Evolutionary conservation across 2,888 invertebrate species (phyloP).

Genomic region (Auanema freiburgensis): DNA sequence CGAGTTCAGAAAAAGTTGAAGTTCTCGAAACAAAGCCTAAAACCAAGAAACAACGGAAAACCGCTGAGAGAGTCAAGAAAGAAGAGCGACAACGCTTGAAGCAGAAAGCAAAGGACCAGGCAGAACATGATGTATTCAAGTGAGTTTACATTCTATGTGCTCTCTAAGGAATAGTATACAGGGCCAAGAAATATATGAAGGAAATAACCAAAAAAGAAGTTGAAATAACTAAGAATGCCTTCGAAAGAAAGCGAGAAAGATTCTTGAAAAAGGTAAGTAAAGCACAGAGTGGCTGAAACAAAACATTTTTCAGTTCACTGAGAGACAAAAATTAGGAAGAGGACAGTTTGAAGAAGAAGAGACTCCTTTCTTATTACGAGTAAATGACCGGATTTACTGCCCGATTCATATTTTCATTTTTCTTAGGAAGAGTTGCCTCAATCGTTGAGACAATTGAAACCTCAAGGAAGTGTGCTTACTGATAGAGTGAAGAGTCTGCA

Average conservation of each 20-base stretch:
- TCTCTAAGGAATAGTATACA: constrained; percentile 14
- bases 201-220: constrained; percentile 32
- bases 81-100: constrained; percentile 25
- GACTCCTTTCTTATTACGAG: constrained; percentile 32
- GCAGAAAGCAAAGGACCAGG: background rate
- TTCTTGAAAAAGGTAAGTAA: constrained; percentile 21
- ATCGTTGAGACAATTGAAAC: constrained; percentile 30
- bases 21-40: constrained; percentile 4
- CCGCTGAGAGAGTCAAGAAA: constrained; percentile 22
- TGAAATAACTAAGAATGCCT: constrained; percentile 18
- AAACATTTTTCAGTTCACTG: constrained; percentile 21
- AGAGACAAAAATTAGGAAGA: constrained; percentile 28
- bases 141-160: too few species aligned
- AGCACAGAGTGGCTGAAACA: background rate
- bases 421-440: constrained; percentile 36
- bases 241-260: constrained; percentile 23
- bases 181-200: constrained; percentile 36
- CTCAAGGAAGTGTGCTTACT: constrained; percentile 38
- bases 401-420: background rate
- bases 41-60: constrained; percentile 20
- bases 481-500: constrained; percentile 45
- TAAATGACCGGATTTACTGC: background rate
- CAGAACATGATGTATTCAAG: constrained; percentile 19
- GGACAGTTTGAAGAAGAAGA: constrained; percentile 41
- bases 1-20: background rate